Evolutionary conservation across 2,888 invertebrate species (phyloP).

Genomic region (Thyatira batis): DNA sequence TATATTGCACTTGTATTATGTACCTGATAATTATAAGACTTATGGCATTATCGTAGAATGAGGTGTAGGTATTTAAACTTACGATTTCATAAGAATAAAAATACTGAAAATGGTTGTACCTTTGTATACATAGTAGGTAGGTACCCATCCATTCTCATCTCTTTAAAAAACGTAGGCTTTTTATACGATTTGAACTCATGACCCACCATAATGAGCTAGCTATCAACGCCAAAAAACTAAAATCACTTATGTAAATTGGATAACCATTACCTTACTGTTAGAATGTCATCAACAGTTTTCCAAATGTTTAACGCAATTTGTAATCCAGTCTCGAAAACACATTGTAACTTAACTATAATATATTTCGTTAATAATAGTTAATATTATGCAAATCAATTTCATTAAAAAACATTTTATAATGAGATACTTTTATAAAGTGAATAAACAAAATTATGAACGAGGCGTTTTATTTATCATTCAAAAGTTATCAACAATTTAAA

Average conservation of each 20-base stretch:
- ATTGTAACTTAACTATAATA: neutral
- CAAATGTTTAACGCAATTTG: neutral
- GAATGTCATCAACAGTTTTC: neutral
- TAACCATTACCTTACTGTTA: neutral
- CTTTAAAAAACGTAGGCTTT: too few relatives aligned
- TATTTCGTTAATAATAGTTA: neutral
- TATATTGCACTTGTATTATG: neutral
- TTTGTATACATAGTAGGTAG: too few relatives aligned
- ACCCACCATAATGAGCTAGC: too few relatives aligned
- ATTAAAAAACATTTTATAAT: neutral
- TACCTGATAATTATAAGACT: too few relatives aligned
- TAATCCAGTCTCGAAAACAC: neutral
- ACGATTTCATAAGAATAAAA: too few relatives aligned
- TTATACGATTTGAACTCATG: too few relatives aligned
- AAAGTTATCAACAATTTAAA: neutral
- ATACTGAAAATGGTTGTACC: too few relatives aligned
- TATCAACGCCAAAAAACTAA: too few relatives aligned
- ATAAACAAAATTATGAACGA: neutral
- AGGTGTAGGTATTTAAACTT: too few relatives aligned
- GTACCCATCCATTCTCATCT: too few relatives aligned
- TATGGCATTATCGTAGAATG: too few relatives aligned
- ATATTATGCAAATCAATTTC: neutral
- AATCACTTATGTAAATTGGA: neutral
- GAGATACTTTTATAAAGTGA: neutral
- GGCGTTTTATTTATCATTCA: neutral